Evolutionary conservation across 64 coral and sea anemone species (phyloP).

Genomic region (Orbicella faveolata): DNA sequence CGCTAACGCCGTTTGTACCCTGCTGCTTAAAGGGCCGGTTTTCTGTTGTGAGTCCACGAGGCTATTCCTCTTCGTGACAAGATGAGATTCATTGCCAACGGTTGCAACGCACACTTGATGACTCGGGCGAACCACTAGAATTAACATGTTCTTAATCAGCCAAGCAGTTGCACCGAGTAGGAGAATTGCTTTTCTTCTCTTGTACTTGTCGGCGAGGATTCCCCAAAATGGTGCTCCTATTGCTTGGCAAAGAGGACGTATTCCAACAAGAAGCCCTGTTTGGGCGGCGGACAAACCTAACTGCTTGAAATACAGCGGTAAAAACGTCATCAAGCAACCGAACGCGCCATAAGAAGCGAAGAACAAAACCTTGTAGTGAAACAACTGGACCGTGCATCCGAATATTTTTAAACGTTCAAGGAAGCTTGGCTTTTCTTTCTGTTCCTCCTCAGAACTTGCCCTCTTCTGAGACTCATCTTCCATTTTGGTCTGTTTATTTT

Average conservation of each 20-base stretch:
- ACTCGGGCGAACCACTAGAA: constrained; percentile 1
- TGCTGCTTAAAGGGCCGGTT: neutral
- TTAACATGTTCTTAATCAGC: constrained; percentile 30
- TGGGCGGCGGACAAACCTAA: constrained; percentile 42
- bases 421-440: neutral
- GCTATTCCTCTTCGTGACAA: neutral
- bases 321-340: constrained; percentile 8
- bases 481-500: neutral
- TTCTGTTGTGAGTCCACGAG: neutral
- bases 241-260: constrained; percentile 49
- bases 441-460: neutral
- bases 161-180: constrained; percentile 7
- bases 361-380: constrained; percentile 50
- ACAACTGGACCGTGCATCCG: neutral
- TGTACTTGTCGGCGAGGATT: constrained; percentile 55
- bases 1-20: neutral
- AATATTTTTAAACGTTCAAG: neutral
- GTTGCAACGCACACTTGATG: neutral
- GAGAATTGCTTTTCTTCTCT: constrained; percentile 31
- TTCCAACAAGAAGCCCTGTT: constrained; percentile 43
- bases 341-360: constrained; percentile 37
- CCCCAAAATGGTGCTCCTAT: constrained; percentile 50
- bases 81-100: neutral
- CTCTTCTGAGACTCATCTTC: neutral
- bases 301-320: constrained; percentile 63